Evolutionary conservation across 2,113 vertebrate species (phyloP).

Genomic region (Rhegmatorhina hoffmannsi): DNA sequence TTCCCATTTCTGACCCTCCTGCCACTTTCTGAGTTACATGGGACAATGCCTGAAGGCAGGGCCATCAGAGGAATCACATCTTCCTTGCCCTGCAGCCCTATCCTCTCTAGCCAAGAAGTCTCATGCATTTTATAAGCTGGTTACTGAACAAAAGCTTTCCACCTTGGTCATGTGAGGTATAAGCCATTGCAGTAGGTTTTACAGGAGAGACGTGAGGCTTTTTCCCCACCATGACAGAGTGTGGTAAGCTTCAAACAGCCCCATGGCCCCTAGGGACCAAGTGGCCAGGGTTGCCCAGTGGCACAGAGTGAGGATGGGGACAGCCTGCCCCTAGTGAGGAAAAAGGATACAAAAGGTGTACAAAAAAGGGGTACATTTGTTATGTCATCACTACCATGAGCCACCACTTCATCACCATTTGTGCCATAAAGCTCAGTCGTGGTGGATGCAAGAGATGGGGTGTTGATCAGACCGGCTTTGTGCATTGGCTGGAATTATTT

Average conservation of each 20-base stretch:
- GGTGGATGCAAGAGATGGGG: fast-evolving
- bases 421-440: neutral
- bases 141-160: neutral
- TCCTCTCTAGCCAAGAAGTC: neutral
- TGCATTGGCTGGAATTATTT: neutral
- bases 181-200: neutral
- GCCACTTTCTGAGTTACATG: fast-evolving
- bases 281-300: neutral
- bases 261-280: neutral
- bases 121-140: neutral
- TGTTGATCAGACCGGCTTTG: neutral
- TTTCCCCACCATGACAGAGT: neutral
- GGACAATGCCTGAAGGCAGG: neutral
- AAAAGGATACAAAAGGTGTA: neutral
- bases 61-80: neutral
- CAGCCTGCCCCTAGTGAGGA: neutral
- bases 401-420: neutral
- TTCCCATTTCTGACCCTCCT: neutral
- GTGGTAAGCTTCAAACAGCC: neutral
- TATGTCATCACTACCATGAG: fast-evolving
- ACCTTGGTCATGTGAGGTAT: neutral
- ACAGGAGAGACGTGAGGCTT: neutral
- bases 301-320: neutral
- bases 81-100: fast-evolving
- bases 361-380: neutral